Percentiles rank a stretch among this genome's conserved stretches.
Conservation (phyloP, 2,888 invertebrate genomes). For the Abscondita cerata region DNA sequence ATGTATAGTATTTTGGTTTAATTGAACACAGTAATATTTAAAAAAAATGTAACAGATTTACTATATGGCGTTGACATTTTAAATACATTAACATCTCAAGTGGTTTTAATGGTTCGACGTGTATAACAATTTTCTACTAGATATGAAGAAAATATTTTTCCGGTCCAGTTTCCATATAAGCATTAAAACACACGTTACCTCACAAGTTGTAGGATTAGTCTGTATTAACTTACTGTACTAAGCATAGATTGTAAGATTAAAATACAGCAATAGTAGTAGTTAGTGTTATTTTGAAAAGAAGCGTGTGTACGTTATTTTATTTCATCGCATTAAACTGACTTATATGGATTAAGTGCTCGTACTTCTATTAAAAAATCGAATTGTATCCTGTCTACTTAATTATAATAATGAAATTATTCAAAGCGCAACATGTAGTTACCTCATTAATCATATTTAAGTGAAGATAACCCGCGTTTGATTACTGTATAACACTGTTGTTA, state of each 20-base stretch:
- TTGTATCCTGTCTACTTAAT: slow-evolving; percentile 7
- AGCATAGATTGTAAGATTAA: neutral
- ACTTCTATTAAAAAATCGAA: too few species aligned
- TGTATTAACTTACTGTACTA: too few species aligned
- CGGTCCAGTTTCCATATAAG: too few species aligned
- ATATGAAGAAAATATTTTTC: too few species aligned
- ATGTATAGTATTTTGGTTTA: too few species aligned
- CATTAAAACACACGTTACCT: neutral
- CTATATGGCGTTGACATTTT: too few species aligned
- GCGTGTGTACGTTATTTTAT: slow-evolving; percentile 1
- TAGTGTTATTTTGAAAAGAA: neutral
- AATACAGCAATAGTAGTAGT: neutral
- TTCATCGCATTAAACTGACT: neutral
- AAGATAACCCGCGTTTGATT: slow-evolving; percentile 25
- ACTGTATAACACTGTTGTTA: slow-evolving; percentile 13
- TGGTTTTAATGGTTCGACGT: neutral
- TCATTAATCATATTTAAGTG: slow-evolving; percentile 10
- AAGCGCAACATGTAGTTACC: slow-evolving; percentile 14
- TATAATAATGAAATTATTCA: slow-evolving; percentile 22
- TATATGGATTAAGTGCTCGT: neutral
- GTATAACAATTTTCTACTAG: neutral
- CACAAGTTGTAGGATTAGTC: neutral
- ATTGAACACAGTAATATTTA: too few species aligned
- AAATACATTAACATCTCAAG: neutral
- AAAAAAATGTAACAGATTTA: too few species aligned